phyloP scores from a whole-genome alignment of 2,113 vertebrate genomes.

The Bubo scandiacus region DNA sequence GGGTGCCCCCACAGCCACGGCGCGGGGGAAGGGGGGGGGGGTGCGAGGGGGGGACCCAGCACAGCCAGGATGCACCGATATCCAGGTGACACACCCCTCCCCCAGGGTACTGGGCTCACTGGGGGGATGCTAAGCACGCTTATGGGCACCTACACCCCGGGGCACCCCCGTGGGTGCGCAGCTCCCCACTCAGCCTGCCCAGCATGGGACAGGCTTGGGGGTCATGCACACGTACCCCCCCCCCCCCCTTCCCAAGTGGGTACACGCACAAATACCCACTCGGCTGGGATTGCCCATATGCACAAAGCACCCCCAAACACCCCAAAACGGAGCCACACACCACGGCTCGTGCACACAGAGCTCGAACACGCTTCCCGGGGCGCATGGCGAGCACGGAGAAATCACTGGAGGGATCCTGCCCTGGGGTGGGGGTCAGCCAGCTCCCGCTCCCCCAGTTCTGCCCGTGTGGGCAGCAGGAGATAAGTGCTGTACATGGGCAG shows the following conservation, averaged over 20 bases:
- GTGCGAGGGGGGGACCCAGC: background rate
- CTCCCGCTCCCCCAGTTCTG: rapidly evolving
- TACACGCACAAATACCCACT: background rate
- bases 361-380: background rate
- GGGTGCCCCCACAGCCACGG: background rate
- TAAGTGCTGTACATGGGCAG: rapidly evolving
- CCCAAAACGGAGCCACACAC: background rate
- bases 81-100: background rate
- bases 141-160: background rate
- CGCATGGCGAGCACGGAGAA: rapidly evolving
- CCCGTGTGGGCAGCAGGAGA: background rate
- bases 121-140: no score
- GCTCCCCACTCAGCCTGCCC: background rate
- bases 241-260: background rate
- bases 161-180: background rate
- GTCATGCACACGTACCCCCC: background rate
- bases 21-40: background rate
- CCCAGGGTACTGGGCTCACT: no score
- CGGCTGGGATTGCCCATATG: background rate
- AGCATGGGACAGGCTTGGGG: background rate
- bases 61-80: background rate
- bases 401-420: background rate
- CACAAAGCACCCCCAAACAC: background rate
- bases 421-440: background rate
- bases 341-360: rapidly evolving